A percentile compares a stretch with the other conserved stretches of the same genome.
Conservation (phyloP, 2,113 vertebrate species). For the Macrotus californicus region DNA sequence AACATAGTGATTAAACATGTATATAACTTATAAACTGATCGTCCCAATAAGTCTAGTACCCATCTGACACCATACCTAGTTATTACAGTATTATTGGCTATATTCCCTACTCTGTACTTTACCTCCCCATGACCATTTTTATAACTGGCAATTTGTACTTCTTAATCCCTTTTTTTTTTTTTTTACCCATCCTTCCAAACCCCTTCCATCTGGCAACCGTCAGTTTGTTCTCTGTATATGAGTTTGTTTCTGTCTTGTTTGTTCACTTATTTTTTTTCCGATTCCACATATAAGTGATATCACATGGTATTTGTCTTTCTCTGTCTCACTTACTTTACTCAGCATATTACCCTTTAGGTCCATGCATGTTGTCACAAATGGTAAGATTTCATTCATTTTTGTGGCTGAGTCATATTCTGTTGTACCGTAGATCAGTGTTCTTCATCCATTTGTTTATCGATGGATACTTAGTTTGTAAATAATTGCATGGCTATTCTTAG, state of each 20-base stretch:
- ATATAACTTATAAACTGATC: not conserved
- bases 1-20: not conserved
- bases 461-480: not conserved
- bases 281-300: not conserved
- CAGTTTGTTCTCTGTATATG: not conserved
- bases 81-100: not conserved
- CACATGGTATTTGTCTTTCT: not conserved
- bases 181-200: not conserved
- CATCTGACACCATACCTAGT: not conserved
- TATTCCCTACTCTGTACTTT: not conserved
- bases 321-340: not conserved
- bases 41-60: too few relatives aligned
- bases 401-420: not conserved
- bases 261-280: not conserved
- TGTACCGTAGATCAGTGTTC: too few relatives aligned
- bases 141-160: too few relatives aligned
- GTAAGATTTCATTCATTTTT: not conserved
- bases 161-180: not conserved
- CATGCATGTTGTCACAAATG: not conserved
- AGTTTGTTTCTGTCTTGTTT: not conserved
- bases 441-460: not conserved
- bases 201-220: not conserved
- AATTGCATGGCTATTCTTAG: not conserved
- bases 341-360: not conserved
- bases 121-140: not conserved